phyloP scores from a whole-genome alignment of 92 coral and sea anemone genomes.

The Metridium senile region DNA sequence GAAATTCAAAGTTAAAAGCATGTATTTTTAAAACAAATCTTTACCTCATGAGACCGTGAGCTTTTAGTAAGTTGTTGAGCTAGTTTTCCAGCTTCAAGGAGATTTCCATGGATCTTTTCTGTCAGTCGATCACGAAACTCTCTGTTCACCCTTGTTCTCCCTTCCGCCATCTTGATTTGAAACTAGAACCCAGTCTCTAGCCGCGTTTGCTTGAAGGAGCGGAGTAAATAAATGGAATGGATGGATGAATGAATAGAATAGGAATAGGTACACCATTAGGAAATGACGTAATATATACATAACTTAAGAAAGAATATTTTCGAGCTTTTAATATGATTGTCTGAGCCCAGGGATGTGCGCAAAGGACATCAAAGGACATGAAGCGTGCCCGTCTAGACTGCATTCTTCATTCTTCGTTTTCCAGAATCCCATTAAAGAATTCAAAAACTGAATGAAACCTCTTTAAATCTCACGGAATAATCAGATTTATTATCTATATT shows the following conservation, averaged over 20 bases:
- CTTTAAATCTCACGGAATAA: too few relatives aligned
- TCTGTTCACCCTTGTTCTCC: conserved; percentile 46
- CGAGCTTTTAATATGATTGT: too few relatives aligned
- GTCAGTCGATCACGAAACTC: conserved; percentile 73
- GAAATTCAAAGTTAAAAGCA: not conserved
- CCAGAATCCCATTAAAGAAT: too few relatives aligned
- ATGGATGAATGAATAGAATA: not conserved
- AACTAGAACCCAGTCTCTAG: conserved; percentile 4
- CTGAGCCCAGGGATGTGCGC: too few relatives aligned
- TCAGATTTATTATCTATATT: too few relatives aligned
- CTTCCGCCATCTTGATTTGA: conserved; percentile 52
- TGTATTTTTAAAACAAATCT: not conserved
- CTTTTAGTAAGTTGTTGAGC: conserved; percentile 77
- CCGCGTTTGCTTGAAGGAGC: not conserved
- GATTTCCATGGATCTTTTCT: conserved; percentile 66
- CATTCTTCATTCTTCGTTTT: too few relatives aligned
- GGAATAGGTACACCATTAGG: too few relatives aligned
- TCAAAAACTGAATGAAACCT: too few relatives aligned
- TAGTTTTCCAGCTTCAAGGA: conserved; percentile 74
- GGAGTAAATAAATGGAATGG: not conserved
- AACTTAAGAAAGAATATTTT: too few relatives aligned
- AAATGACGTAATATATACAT: too few relatives aligned
- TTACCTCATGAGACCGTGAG: conserved; percentile 79
- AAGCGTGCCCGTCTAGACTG: too few relatives aligned
- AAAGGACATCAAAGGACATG: too few relatives aligned